Conservation (phyloP, 1,140 invertebrate genomes). For the Calliphora vicina region DNA sequence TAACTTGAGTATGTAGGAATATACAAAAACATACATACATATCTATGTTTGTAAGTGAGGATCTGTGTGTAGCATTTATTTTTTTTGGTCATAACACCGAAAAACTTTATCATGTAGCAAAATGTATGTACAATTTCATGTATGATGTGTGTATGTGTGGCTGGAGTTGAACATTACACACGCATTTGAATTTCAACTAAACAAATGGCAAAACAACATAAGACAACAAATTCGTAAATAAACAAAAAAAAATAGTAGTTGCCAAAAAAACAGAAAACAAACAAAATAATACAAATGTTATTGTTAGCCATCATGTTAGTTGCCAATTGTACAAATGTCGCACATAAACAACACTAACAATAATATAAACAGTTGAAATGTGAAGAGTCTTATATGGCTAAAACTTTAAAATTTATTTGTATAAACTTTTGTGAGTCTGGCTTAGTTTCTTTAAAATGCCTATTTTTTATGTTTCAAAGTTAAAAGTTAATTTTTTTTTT, state of each 20-base stretch:
- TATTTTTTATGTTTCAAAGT: not conserved
- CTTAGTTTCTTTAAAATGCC: not conserved
- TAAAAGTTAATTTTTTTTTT: not conserved
- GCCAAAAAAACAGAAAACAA: not conserved
- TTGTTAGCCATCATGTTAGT: constrained; percentile 33
- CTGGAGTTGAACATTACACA: not conserved
- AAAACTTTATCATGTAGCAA: not conserved
- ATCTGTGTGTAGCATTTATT: not conserved
- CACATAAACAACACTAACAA: constrained; percentile 32
- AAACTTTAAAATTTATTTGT: not conserved
- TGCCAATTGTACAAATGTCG: constrained; percentile 32
- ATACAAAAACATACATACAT: not conserved
- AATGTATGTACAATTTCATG: not conserved
- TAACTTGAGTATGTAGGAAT: not conserved
- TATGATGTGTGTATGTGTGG: not conserved
- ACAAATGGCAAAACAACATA: not conserved
- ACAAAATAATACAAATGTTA: constrained; percentile 31
- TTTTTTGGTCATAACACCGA: constrained; percentile 5
- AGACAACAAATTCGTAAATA: not conserved
- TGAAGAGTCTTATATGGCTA: constrained; percentile 25
- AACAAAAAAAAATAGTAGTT: not conserved
- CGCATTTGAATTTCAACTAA: not conserved
- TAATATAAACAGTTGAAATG: constrained; percentile 22
- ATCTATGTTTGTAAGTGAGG: not conserved
- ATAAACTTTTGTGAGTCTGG: not conserved